Base-by-base conservation (phyloP, 2,888 invertebrate genomes). In the Trichopria drosophilae region DNA sequence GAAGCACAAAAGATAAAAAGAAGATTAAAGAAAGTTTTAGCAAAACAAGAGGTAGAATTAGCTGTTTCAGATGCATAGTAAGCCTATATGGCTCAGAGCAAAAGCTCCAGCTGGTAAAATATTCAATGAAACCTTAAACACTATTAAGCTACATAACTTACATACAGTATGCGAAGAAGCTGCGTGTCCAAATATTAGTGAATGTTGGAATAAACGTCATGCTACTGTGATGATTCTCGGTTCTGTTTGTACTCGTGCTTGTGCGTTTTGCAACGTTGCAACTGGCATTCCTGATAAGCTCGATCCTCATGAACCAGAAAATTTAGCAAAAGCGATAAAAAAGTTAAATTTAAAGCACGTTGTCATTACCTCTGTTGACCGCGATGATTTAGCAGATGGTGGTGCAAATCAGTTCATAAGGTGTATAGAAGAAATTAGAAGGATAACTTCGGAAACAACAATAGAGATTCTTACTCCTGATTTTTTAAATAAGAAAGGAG, bases 351-450 rank as follows among this genome's bases (percentile, higher is more conserved):
- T 52, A n/a, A 46, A 46, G 20, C 46, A 52, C 41, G 42, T 52
- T n/a, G 52, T 52, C 1, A 46, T 52, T 42, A 52, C 52, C 24
- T 52, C 52, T 1, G 52, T 52, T 42, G 52, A 52, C 42, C 47
- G 40, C 37, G 50, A 50, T 28, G 50, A 50, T 43, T 28, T 50
- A 37, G 13, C 16, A 29, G 50, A 50, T 28, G 50, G 50, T 36
- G 50, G 50, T 7, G 50, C 50, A 15, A 26, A 23, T 13, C 49
- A 49, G 15, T 49, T 42, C 36, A 26, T 26, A 28, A 20, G 26
- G 32, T 48, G 48, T 26, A 41, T 48, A 13, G 15, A 12, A 16
- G 48, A 40, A 34, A 48, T 48, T 41, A 19, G 41, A 23, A 41
- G 35, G 37, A 37, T 37, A 35, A 32, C 24, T 19, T 34, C 41